These are phyloP conservation scores for Turritopsis rubra DNA, from an alignment of 30 jellyfish, hydroid and myxozoan species.

Conservation along the genomic window DNA sequence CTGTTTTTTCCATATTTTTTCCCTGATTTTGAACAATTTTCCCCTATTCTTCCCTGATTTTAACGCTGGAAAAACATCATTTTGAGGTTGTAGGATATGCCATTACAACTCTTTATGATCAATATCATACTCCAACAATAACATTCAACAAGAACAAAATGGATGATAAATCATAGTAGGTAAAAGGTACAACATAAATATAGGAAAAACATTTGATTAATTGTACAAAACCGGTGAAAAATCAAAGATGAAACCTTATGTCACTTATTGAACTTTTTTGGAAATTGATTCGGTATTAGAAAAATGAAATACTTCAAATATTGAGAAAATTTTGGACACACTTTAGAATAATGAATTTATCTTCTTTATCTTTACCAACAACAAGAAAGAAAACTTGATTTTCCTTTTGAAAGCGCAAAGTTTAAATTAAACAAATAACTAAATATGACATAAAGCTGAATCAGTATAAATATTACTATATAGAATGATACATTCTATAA, in stretches of 20 bases:
- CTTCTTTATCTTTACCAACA: neutral
- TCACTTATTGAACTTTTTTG: neutral
- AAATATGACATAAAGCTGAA: neutral
- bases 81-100: neutral
- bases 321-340: neutral
- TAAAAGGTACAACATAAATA: neutral
- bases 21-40: neutral
- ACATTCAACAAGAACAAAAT: neutral
- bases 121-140: neutral
- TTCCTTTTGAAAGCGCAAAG: neutral
- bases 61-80: neutral
- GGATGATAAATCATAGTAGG: neutral
- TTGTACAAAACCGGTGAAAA: neutral
- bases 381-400: neutral
- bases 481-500: neutral
- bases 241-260: neutral
- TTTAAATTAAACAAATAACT: neutral
- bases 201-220: neutral
- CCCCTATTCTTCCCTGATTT: neutral
- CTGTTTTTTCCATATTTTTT: too few relatives aligned
- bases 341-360: neutral
- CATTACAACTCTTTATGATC: neutral
- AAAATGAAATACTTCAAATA: neutral
- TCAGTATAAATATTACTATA: neutral
- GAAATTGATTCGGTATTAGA: neutral